Percentiles rank a stretch among this genome's conserved stretches.
Conservation (phyloP, 2,797 vertebrate species). For the Siniperca obscura region DNA sequence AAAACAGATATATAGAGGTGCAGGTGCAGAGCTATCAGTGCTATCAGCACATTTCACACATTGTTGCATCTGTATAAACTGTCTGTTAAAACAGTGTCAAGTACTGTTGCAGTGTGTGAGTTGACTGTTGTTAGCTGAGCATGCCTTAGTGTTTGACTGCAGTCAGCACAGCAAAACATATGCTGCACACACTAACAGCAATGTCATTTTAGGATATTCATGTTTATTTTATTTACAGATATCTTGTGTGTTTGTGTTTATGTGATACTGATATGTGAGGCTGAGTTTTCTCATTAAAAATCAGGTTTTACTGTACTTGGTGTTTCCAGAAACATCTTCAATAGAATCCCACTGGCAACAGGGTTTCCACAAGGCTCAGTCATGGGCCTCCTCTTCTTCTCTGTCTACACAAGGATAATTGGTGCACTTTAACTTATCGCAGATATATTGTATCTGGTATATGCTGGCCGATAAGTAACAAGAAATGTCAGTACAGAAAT, state of each 20-base stretch:
- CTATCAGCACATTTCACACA: constrained; percentile 49
- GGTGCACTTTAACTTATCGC: too few species aligned
- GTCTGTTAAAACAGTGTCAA: constrained; percentile 13
- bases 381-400: too few species aligned
- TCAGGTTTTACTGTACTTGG: background rate
- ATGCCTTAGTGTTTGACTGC: background rate
- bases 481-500: background rate
- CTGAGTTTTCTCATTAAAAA: background rate
- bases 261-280: background rate
- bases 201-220: background rate
- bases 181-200: background rate
- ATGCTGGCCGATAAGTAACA: too few species aligned
- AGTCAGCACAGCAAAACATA: constrained; percentile 4
- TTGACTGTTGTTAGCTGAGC: constrained; percentile 1
- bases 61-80: constrained; percentile 21
- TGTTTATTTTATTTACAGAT: background rate
- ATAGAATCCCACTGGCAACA: too few species aligned
- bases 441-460: too few species aligned
- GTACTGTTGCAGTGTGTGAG: constrained; percentile 18
- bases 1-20: background rate
- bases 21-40: constrained; percentile 29
- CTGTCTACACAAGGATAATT: too few species aligned
- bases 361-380: too few species aligned
- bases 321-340: background rate
- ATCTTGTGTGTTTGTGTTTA: background rate